These are phyloP conservation scores for Sitobion miscanthi DNA, from an alignment of 1,140 invertebrate genomes.

Conservation along the genomic window DNA sequence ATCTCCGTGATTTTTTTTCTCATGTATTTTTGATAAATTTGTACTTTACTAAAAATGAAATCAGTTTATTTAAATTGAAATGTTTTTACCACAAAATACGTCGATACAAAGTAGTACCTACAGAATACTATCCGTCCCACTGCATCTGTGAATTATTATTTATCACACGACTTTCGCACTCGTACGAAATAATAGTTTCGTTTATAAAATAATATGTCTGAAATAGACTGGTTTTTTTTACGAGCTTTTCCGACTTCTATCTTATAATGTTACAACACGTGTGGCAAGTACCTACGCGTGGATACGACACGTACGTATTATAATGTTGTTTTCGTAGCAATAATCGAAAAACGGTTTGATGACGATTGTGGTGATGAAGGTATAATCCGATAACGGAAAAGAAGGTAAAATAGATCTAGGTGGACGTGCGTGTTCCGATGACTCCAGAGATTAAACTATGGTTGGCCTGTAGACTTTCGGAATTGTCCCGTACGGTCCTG, in stretches of 20 bases:
- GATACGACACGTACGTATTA: no score
- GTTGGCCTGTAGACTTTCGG: not conserved
- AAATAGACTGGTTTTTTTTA: not conserved
- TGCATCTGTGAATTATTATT: not conserved
- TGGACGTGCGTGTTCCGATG: not conserved
- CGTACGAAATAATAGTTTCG: not conserved
- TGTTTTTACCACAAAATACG: no score
- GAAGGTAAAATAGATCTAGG: not conserved
- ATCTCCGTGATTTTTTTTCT: no score
- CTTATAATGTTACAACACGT: no score
- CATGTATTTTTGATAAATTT: no score
- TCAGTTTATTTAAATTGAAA: no score
- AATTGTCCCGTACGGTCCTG: constrained; percentile 21
- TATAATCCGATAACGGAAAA: constrained; percentile 8
- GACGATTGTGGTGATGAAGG: not conserved
- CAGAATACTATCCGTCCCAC: not conserved
- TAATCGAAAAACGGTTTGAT: not conserved
- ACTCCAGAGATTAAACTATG: not conserved
- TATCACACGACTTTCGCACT: not conserved
- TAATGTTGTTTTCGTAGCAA: not conserved
- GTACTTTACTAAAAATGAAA: no score
- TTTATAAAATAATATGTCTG: not conserved
- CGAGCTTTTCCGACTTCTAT: not conserved
- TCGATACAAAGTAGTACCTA: no score
- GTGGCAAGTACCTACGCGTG: no score